Base-by-base conservation (phyloP, 2,888 invertebrate genomes). In the Epinotia nisella region DNA sequence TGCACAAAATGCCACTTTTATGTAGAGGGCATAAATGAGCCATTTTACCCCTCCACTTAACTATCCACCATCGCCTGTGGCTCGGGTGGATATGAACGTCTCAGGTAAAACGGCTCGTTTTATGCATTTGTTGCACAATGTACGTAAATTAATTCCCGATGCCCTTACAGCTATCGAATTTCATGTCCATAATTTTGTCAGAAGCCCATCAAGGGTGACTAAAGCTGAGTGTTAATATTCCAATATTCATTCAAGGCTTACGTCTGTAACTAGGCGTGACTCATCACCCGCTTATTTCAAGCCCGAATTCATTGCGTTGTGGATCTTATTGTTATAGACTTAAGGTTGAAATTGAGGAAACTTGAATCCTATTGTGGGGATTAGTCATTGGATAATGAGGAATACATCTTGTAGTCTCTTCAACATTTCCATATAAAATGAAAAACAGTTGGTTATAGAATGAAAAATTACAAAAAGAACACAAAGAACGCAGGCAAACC, bases 191-290 rank as follows among this genome's bases (percentile, higher is more conserved):
- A 76, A 75, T 76, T 78, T 76, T 75, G 78, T 74, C 77, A 76
- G 83, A 84, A 84, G 71, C 84, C 83, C 77, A 77, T 81, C 80
- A 83, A 82, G 75, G 74, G 76, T 69, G 58, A 53, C 58, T 41
- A 69, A 39, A 59, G 15, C 9, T 21, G 49, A 35, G 70, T 55
- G 60, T 71, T 61, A 67, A 67, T 71, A 67, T 61, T 61, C 59
- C 41, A 71, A 60, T 60, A 39, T 41, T 45, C 17, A 71, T 79
- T 79, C 76, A 71, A 74, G 74, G 78, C 74, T 75, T 81, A 81
- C 1, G 78, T 80, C 77, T 77, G 78, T 77, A 75, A 76, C 78
- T 79, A 81, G 82, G 77, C 78, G 79, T 82, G 82, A 82, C 77
- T 82, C 82, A 71, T 55, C 24, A 10, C n/a, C 11, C 5, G 56